Evolutionary conservation across 2,113 vertebrate genomes (phyloP).

Genomic region (human): GRCh38 chr16:6929001-6929500

Average conservation of each 20-base stretch:
- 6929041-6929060: not conserved
- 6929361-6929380: not conserved
- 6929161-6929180: not conserved
- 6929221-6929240: not conserved
- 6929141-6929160: not conserved
- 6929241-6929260: not conserved
- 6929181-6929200: not conserved
- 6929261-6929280: not conserved
- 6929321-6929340: not conserved
- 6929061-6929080: too few relatives aligned
- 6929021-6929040: not conserved
- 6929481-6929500: slow-evolving; percentile 73
- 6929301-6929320: not conserved
- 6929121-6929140: slow-evolving; percentile 28
- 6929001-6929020: not conserved
- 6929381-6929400: slow-evolving; percentile 27
- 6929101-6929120: not conserved
- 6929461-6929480: slow-evolving; percentile 77
- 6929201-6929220: slow-evolving; percentile 31
- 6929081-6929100: slow-evolving; percentile 47
- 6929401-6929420: not conserved
- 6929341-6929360: not conserved
- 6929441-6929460: slow-evolving; percentile 39
- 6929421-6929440: not conserved
- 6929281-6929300: not conserved